Conservation (phyloP, 2,797 vertebrate species). For the Choloepus didactylus region DNA sequence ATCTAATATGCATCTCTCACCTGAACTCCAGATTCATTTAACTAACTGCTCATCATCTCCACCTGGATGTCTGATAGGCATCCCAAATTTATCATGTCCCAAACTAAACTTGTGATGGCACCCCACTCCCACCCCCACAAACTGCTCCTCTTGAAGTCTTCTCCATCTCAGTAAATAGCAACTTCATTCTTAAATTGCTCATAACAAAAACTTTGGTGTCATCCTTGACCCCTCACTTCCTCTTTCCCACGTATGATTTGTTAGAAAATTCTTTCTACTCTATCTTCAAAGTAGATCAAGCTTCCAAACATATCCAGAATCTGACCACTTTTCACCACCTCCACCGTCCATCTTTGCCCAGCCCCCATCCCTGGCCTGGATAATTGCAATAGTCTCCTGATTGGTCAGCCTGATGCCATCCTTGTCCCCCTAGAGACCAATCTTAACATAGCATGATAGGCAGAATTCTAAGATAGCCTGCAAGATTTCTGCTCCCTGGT, state of each 20-base stretch:
- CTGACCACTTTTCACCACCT: neutral
- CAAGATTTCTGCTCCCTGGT: neutral
- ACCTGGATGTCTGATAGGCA: neutral
- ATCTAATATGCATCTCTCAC: neutral
- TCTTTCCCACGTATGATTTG: neutral
- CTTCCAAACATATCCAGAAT: neutral
- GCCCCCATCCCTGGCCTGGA: neutral
- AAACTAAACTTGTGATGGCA: neutral
- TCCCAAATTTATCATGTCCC: neutral
- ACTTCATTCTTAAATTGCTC: neutral
- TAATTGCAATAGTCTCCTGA: neutral
- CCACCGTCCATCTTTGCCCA: neutral
- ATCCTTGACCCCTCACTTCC: neutral
- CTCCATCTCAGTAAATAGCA: neutral
- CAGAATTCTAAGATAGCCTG: neutral
- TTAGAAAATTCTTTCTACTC: neutral
- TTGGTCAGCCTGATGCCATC: neutral
- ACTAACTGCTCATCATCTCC: neutral
- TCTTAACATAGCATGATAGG: neutral
- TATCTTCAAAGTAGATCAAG: neutral
- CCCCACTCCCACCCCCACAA: neutral
- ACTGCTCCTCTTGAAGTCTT: neutral
- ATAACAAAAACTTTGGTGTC: neutral
- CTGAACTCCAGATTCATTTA: neutral
- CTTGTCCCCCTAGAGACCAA: neutral